A percentile compares a stretch with the other conserved stretches of the same genome.
These are phyloP conservation scores for Alcis repandata DNA, from an alignment of 2,888 invertebrate species.

Conservation along the genomic window DNA sequence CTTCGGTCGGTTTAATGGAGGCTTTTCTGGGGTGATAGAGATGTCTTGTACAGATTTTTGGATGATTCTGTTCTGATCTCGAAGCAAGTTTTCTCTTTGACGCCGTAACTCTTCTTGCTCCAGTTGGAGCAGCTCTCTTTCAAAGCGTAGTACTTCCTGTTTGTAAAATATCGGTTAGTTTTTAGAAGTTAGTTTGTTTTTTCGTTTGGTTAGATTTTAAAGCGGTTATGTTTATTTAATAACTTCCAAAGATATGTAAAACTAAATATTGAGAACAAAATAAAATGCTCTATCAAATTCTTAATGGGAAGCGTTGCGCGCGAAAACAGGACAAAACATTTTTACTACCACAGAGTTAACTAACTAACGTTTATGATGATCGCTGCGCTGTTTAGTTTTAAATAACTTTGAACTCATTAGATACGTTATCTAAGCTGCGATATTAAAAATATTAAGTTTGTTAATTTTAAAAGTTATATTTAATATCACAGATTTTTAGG, in stretches of 20 bases:
- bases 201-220: constrained; percentile 22
- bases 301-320: too few species aligned
- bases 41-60: constrained; percentile 89
- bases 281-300: too few species aligned
- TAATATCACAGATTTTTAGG: background rate
- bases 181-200: constrained; percentile 4
- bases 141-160: constrained; percentile 91
- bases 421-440: background rate
- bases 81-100: constrained; percentile 90
- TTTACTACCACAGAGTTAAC: too few species aligned
- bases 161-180: constrained; percentile 39
- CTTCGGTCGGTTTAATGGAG: constrained; percentile 61
- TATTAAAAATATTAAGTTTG: constrained; percentile 2
- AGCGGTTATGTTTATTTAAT: constrained; percentile 4
- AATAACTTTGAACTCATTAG: background rate
- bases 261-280: too few species aligned
- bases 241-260: too few species aligned
- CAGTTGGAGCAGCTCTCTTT: constrained; percentile 91
- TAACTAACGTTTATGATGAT: too few species aligned
- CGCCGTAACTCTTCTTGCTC: constrained; percentile 92
- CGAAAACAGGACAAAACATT: too few species aligned
- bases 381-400: background rate
- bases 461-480: background rate
- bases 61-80: constrained; percentile 88
- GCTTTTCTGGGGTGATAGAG: constrained; percentile 74